Conservation (phyloP, 2,797 vertebrate species). For the Diplodus puntazzo region DNA sequence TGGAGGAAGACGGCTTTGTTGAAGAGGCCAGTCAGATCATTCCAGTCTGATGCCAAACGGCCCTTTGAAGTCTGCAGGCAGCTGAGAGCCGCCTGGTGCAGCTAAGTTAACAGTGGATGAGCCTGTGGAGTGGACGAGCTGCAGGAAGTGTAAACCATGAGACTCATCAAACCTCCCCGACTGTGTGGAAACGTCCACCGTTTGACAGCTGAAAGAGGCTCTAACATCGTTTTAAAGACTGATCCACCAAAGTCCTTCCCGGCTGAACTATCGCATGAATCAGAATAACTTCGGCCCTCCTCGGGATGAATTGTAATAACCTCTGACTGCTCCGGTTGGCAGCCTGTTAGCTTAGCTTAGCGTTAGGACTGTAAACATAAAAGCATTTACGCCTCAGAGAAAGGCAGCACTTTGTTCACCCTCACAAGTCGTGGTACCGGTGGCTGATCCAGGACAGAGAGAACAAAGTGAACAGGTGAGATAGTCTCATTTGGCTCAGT, state of each 20-base stretch:
- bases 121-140: constrained; percentile 20
- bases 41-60: constrained; percentile 55
- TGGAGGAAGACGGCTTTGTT: constrained; percentile 17
- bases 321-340: too few relatives aligned
- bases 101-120: background rate
- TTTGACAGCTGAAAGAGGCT: background rate
- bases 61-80: constrained; percentile 59
- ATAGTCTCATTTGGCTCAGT: constrained; percentile 66
- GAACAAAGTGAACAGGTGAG: constrained; percentile 72
- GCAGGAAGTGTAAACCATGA: constrained; percentile 21
- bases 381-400: too few relatives aligned
- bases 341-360: too few relatives aligned
- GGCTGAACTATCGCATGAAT: background rate
- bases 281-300: background rate
- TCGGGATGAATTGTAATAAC: too few relatives aligned
- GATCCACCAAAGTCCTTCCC: background rate
- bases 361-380: too few relatives aligned
- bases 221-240: background rate
- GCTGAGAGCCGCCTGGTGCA: constrained; percentile 4
- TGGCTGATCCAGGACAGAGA: constrained; percentile 34
- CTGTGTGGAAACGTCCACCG: constrained; percentile 4
- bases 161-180: constrained; percentile 11
- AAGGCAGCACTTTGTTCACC: too few relatives aligned
- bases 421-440: background rate
- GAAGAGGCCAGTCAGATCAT: constrained; percentile 34